Evolutionary conservation across 2,888 invertebrate species (phyloP), one percentile per base, ranked within the genome.

Genomic region (Sarcophaga rosellei): DNA sequence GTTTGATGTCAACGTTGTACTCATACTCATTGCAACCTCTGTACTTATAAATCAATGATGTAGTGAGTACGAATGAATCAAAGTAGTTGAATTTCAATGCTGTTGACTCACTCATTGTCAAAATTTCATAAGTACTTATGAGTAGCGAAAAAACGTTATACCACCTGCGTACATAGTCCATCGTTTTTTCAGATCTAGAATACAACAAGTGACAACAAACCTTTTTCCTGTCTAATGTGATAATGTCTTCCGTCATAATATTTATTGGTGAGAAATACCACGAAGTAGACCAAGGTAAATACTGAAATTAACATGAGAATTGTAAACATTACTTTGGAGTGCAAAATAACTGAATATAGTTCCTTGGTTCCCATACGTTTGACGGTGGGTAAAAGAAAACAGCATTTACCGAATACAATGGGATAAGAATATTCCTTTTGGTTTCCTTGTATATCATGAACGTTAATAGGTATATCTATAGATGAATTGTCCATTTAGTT

Each of bases 371-470:
- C 21, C 12, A 35, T 17, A 0, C 63, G 17, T 17, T 73, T 57
- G 21, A 87, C 86, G n/a, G 83, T 76, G 5, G 88, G 35, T 47
- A 88, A 44, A 23, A 88, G 61, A 0, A 88, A 8, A 72, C 88
- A 88, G 81, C 78, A 86, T 44, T 86, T 77, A 3, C 45, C 21
- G n/a, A 88, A 44, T 47, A 84, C 85, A 35, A 73, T 70, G 1
- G 88, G 88, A 79, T 88, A 88, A 4, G 88, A 86, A 53, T 25
- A 87, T 4, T 86, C 84, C 6, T 20, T 11, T 0, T 12, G 57
- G 17, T 88, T 78, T 59, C 65, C 68, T 1, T 20, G 5, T 0
- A 80, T 6, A 20, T 72, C 21, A 47, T 74, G 44, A 4, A 75
- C 44, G 12, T 65, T 77, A 0, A 62, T 3, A 63, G n/a, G 88